phyloP scores from a whole-genome alignment of 2,797 vertebrate species.

The Psittacula derbiana region DNA sequence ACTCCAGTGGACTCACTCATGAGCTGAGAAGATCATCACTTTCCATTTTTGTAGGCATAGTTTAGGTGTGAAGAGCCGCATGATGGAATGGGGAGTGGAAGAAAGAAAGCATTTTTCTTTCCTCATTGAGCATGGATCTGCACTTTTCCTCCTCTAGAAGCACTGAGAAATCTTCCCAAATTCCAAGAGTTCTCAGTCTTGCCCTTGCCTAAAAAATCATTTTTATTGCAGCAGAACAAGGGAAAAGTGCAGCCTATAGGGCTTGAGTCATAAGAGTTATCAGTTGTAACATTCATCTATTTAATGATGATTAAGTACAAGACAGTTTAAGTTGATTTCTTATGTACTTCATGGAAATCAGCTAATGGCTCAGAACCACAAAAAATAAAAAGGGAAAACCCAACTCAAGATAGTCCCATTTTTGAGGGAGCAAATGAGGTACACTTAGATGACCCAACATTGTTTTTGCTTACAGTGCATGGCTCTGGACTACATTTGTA shows the following conservation, averaged over 20 bases:
- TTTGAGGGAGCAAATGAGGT: not conserved
- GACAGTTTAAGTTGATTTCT: not conserved
- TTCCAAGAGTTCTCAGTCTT: not conserved
- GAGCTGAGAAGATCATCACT: not conserved
- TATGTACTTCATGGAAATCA: not conserved
- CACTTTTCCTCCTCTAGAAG: not conserved
- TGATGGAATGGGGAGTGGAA: not conserved
- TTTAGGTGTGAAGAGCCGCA: not conserved
- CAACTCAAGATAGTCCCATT: not conserved
- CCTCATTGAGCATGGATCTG: not conserved
- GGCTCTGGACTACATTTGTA: not conserved
- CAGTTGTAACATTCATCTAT: not conserved
- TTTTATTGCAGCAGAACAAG: not conserved
- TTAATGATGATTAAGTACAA: slow-evolving; percentile 18
- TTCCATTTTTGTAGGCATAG: not conserved
- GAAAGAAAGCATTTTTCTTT: not conserved
- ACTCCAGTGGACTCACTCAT: not conserved
- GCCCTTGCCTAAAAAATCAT: not conserved
- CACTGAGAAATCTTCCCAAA: not conserved
- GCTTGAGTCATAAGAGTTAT: not conserved
- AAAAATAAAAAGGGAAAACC: not conserved
- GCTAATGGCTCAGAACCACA: slow-evolving; percentile 5
- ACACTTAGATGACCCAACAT: not conserved
- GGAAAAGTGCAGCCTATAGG: not conserved
- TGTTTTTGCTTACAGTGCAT: not conserved